Evolutionary conservation across 1,140 invertebrate genomes (phyloP), one percentile per base, ranked within the genome.

Genomic region (Cryptotermes secundus): DNA sequence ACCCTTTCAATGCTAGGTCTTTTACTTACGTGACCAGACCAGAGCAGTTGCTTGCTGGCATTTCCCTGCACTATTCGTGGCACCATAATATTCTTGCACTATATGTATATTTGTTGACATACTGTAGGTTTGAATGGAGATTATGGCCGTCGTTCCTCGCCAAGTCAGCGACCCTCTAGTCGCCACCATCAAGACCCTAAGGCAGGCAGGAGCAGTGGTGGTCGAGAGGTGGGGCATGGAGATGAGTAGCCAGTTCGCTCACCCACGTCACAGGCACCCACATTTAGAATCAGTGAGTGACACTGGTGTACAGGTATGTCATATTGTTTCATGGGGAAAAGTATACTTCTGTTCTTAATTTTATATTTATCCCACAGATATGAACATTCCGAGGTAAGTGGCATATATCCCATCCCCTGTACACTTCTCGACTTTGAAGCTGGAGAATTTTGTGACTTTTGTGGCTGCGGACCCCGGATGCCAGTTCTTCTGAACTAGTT

Each of bases 281-380:
- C n/a, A 82, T 26, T n/a, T 31, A 36, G 81, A 82, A 82, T 82
- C 81, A 82, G 81, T 82, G 81, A 82, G 81, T 82, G 81, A 59
- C 42, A 82, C 42, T 82, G 81, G 81, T 42, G 3, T 10, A n/a
- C 81, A 82, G 81, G 81, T 82, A 82, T 82, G 81, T 82, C 53
- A 49, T 45, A 49, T 45, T 59, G 42, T 49, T 82, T 82, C 81
- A 49, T 49, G 53, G 42, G 81, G 81, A 49, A 38, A 31, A 34
- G 22, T 0, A 14, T 26, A 82, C 7, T 49, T 49, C 34, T 82
- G 26, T 22, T 49, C 80, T 81, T 81, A 72, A 31, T 31, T 72
- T 72, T 31, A 31, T 31, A 72, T 72, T 72, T 72, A 72, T 31
- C n/a, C n/a, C 3, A 72, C 59, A 72, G 59, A n/a, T 26, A 10